Evolutionary conservation across 1,140 invertebrate genomes (phyloP).

Genomic region (Procambarus virginalis): DNA sequence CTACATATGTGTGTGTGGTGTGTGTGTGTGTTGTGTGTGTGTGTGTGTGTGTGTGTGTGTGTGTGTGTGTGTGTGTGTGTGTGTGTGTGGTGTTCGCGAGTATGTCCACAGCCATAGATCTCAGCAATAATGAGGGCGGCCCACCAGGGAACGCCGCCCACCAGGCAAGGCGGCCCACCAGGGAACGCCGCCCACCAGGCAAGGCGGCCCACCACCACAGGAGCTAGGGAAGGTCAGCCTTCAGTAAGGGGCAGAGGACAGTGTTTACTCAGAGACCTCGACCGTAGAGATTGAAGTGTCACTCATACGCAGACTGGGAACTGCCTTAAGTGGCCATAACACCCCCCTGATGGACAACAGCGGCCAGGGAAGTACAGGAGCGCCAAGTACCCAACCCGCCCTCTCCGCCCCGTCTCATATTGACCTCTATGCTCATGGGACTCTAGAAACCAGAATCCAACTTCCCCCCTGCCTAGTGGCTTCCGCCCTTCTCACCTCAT

Average conservation of each 20-base stretch:
- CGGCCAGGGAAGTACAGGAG: conserved; percentile 21
- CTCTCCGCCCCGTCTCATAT: neutral
- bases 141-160: too few species aligned
- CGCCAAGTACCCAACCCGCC: neutral
- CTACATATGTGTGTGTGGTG: too few species aligned
- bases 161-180: too few species aligned
- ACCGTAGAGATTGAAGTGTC: conserved; percentile 59
- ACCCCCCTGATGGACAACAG: conserved; percentile 49
- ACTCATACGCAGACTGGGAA: conserved; percentile 44
- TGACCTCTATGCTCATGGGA: neutral
- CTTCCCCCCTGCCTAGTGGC: neutral
- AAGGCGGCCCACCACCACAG: too few species aligned
- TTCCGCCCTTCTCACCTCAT: conserved; percentile 14
- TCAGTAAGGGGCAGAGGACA: neutral
- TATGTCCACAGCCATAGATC: too few species aligned
- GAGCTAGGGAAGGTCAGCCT: too few species aligned
- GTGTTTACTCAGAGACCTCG: conserved; percentile 21
- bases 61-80: too few species aligned
- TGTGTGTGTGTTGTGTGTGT: too few species aligned
- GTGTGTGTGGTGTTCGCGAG: too few species aligned
- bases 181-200: too few species aligned
- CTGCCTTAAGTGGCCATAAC: conserved; percentile 61
- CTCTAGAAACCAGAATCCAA: neutral
- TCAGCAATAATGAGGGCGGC: too few species aligned
- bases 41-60: too few species aligned